Evolutionary conservation across 2,797 vertebrate species (phyloP), one percentile per base, ranked within the genome.

Genomic region (Schizothorax lantsangensis): DNA sequence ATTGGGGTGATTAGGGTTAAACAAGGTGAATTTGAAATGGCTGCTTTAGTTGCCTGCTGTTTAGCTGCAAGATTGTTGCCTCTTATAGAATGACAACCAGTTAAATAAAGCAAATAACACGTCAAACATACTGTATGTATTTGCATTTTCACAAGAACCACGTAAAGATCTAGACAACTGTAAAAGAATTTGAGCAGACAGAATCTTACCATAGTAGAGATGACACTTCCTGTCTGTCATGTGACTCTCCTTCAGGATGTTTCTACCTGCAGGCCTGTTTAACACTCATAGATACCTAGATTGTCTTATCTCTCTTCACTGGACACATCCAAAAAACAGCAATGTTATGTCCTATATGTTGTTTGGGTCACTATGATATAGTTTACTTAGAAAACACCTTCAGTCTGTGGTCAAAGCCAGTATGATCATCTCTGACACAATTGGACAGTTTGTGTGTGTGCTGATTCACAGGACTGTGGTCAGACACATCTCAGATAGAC

Each of bases 181-280:
- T 40, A 59, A 57, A 78, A 59, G 4, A 6, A 59, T 79, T 59
- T 6, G 72, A 69, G 38, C 69, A 71, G 47, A 81, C 12, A 26
- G 11, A 26, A 52, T 79, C 88, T 86, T 88, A 90, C 88, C 89
- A 86, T 59, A 52, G 26, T 59, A 52, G 26, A 49, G 72, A 5
- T 54, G 73, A n/a, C 59, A 81, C 72, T 79, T 78, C 81, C 62
- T 23, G 52, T 45, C 69, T 75, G 45, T 40, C 47, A 21, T 40
- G 8, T 17, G 74, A 23, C 62, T 77, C 52, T 78, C 40, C 88
- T 84, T 89, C 43, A 30, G 80, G 45, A 75, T 62, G 54, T 57
- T 38, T 38, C 17, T 11, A 64, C 77, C 77, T 40, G 77, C 33
- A 8, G 52, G 75, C 52, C 33, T 38, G 33, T 62, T 59, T 43